These are phyloP conservation scores for Lissonota sp. DNA, from an alignment of 2,888 invertebrate species.

Conservation along the genomic window DNA sequence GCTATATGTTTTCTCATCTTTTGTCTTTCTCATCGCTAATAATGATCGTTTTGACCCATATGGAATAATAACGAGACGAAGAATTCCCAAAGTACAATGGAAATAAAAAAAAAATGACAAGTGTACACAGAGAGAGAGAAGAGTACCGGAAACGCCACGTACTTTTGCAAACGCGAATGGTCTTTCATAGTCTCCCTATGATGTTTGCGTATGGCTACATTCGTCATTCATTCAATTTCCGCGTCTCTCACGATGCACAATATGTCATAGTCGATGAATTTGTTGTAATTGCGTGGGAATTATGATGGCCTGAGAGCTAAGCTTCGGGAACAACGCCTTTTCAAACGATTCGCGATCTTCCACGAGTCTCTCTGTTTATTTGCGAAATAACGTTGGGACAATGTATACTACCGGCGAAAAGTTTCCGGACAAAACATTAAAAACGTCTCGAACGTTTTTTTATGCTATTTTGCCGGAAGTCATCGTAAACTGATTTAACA, in stretches of 20 bases:
- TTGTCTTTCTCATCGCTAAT: constrained; percentile 18
- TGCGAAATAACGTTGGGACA: no score
- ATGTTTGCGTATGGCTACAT: background rate
- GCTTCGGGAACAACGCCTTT: no score
- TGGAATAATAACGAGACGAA: constrained; percentile 18
- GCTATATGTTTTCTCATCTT: background rate
- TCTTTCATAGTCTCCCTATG: constrained; percentile 19
- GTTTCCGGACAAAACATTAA: no score
- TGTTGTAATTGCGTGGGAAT: constrained; percentile 45
- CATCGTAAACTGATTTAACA: no score
- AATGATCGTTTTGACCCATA: constrained; percentile 17
- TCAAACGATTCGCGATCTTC: no score
- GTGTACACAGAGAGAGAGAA: constrained; percentile 6
- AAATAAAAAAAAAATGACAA: constrained; percentile 11
- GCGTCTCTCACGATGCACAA: constrained; percentile 48
- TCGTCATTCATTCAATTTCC: constrained; percentile 46
- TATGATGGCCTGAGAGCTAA: no score
- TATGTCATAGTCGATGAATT: constrained; percentile 45
- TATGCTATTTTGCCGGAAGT: no score
- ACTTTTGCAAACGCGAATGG: constrained; percentile 33
- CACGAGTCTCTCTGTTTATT: no score
- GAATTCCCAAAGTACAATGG: background rate
- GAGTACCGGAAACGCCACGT: constrained; percentile 45
- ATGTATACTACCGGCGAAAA: no score
- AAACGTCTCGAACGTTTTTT: no score